Base-by-base conservation (phyloP, 2,888 invertebrate species). In the Platypus cylindrus region DNA sequence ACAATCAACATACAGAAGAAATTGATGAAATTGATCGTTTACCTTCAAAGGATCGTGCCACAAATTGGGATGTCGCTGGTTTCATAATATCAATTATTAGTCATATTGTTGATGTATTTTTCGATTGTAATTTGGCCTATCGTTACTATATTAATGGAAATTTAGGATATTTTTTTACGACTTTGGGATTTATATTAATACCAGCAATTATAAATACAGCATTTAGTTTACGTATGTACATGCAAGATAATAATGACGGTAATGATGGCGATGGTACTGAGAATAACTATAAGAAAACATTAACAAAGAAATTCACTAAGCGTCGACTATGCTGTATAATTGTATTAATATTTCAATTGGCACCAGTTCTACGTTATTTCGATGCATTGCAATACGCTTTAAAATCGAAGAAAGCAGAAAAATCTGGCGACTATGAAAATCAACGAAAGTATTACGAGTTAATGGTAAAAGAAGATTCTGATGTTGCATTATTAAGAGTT, bases 381-480 rank as follows among this genome's bases (percentile, higher is more conserved):
- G 72, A 75, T 60, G 72, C 72, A 14, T 60, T 73, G 9, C 63
- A 68, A 31, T 79, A 77, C 50, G 79, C 79, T 0, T 49, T 75
- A 13, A 75, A 73, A 50, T 73, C 77, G 0, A 71, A 74, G n/a
- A 66, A 63, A 17, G 78, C 74, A 3, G 71, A 72, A 41, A 68
- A 64, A 41, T 61, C 63, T 8, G 65, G 68, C 7, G 74, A 80
- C 50, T 56, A 60, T 3, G 60, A 63, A 11, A 66, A 71, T 7
- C 78, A 80, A 53, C 66, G 71, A 29, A 64, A 68, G 48, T 80
- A 78, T 59, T 83, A 79, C 53, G 65, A 72, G 22, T 64, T 78
- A 41, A 82, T 82, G 78, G 63, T 82, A 34, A 78, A 78, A 47
- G 84, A 83, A 51, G 84, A 84, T 55, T 76, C 81, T 1, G 83